phyloP scores from a whole-genome alignment of 2,113 vertebrate species.

The Ursus arctos region DNA sequence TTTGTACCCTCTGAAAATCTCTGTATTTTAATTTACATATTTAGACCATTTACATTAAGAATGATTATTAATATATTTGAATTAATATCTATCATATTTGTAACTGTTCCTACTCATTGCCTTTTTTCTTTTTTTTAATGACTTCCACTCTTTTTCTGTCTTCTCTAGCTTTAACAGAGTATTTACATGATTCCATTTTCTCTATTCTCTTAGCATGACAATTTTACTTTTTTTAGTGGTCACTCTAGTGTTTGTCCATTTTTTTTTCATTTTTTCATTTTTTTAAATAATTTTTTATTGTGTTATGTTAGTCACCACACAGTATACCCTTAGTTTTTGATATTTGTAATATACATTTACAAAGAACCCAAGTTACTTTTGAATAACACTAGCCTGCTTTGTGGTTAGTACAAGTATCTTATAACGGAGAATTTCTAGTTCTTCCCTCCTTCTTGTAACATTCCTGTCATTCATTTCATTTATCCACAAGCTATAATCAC shows the following conservation, averaged over 20 bases:
- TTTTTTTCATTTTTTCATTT: too few species aligned
- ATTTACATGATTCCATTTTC: not conserved
- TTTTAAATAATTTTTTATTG: too few species aligned
- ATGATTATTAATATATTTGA: not conserved
- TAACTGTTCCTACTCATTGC: not conserved
- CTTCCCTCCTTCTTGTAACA: not conserved
- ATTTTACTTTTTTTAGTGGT: not conserved
- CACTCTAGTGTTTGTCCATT: not conserved
- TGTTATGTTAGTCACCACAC: too few species aligned
- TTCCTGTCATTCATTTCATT: not conserved
- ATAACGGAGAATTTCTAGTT: not conserved
- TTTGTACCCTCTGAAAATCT: not conserved
- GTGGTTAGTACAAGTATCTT: not conserved
- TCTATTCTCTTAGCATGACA: not conserved
- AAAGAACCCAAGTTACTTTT: not conserved
- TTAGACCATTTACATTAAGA: not conserved
- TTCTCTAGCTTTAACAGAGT: not conserved
- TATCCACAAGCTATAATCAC: not conserved
- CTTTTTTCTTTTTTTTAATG: not conserved
- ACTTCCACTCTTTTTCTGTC: not conserved
- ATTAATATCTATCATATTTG: not conserved
- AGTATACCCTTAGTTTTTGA: too few species aligned
- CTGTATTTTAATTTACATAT: not conserved
- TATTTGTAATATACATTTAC: not conserved
- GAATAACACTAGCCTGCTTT: not conserved